A percentile compares a stretch with the other conserved stretches of the same genome.
Conservation (phyloP, 2,797 vertebrate genomes). For the Lutjanus argentimaculatus region DNA sequence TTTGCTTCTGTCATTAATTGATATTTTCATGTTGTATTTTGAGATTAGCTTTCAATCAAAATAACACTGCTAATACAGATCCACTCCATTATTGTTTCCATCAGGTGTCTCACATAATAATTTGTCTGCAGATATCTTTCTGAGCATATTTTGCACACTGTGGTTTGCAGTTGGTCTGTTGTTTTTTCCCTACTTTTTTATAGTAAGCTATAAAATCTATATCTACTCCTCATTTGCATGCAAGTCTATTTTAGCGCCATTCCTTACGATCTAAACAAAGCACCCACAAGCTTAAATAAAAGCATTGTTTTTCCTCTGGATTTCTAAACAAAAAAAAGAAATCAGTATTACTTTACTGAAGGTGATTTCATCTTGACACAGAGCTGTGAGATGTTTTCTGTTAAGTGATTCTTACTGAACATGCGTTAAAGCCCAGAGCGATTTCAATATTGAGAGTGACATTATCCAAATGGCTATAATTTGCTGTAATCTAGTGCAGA, state of each 20-base stretch:
- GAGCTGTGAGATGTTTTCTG: not conserved
- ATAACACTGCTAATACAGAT: not conserved
- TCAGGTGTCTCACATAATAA: not conserved
- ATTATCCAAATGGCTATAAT: conserved; percentile 46
- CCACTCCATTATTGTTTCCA: not conserved
- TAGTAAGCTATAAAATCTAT: not conserved
- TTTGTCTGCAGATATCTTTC: not conserved
- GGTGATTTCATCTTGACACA: conserved; percentile 9
- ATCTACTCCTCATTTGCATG: not conserved
- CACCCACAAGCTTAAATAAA: not conserved
- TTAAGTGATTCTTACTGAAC: conserved; percentile 4
- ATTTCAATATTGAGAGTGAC: conserved; percentile 18
- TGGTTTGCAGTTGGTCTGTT: not conserved
- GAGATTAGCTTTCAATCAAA: conserved; percentile 30
- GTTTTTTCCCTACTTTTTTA: not conserved
- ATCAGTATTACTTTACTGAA: conserved; percentile 6
- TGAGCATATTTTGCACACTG: not conserved
- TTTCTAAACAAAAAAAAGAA: not conserved
- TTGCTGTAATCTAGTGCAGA: conserved; percentile 22
- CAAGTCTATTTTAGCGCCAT: not conserved
- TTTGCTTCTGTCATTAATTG: conserved; percentile 17
- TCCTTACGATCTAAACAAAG: not conserved
- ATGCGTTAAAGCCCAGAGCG: not conserved
- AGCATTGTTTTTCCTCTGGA: not conserved
- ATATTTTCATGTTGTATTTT: conserved; percentile 18